Percentiles rank a stretch among this genome's conserved stretches.
These are phyloP conservation scores for Petrosia ficiformis DNA, from an alignment of 37 sponge, comb jelly and placozoan genomes.

Conservation along the genomic window DNA sequence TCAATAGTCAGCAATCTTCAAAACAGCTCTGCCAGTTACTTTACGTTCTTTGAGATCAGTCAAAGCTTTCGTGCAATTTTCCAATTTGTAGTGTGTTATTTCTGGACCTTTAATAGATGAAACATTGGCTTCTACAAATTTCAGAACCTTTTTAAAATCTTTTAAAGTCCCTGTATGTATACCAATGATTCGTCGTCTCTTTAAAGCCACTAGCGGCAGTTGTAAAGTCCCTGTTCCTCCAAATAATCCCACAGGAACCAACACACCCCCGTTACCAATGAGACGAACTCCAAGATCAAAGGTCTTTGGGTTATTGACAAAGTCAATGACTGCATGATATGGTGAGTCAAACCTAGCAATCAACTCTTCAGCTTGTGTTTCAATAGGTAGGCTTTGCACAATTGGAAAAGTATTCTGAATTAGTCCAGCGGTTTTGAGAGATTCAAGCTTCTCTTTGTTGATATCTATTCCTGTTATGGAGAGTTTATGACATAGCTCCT, in stretches of 20 bases:
- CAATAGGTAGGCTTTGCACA: background rate
- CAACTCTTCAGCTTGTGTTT: conserved; percentile 1
- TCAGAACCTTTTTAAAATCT: conserved; percentile 13
- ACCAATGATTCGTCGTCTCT: background rate
- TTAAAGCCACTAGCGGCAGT: conserved; percentile 17
- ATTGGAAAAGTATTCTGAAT: conserved; percentile 14
- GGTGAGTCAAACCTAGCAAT: background rate
- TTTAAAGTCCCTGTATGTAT: conserved; percentile 19
- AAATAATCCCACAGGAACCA: conserved; percentile 37
- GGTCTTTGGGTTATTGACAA: conserved; percentile 45
- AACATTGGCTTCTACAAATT: conserved; percentile 1
- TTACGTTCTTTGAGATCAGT: conserved; percentile 14
- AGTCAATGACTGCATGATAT: conserved; percentile 26
- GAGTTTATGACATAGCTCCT: background rate
- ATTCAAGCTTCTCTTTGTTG: conserved; percentile 4
- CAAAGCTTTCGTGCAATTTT: conserved; percentile 17
- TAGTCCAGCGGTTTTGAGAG: background rate
- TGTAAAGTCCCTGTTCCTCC: conserved; percentile 35
- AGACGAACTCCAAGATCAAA: conserved; percentile 1
- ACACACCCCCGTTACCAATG: conserved; percentile 8
- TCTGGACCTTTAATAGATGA: conserved; percentile 1
- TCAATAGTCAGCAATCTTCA: too few species aligned
- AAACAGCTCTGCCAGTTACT: conserved; percentile 29
- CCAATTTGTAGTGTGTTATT: background rate
- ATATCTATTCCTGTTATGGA: conserved; percentile 29